These are phyloP conservation scores for Salvelinus alpinus DNA, from an alignment of 2,113 vertebrate genomes.

Conservation along the genomic window DNA sequence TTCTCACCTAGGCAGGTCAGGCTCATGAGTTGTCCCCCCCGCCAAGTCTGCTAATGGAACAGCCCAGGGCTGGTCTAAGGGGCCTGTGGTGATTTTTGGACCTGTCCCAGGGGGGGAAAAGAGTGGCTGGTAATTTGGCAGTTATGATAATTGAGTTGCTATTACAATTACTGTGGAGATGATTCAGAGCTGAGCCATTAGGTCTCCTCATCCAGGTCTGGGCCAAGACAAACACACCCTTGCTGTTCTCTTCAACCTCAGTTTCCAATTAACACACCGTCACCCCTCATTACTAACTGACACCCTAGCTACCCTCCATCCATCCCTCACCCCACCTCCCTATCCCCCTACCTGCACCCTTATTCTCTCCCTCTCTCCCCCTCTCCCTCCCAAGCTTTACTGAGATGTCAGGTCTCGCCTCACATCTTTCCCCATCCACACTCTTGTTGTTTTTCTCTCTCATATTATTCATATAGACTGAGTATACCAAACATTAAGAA, in stretches of 20 bases:
- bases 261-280: slow-evolving; percentile 13
- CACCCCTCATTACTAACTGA: slow-evolving; percentile 3
- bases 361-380: slow-evolving; percentile 1
- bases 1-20: slow-evolving; percentile 13
- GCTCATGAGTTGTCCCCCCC: background rate
- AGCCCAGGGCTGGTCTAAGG: slow-evolving; percentile 15
- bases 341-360: background rate
- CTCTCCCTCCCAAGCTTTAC: background rate
- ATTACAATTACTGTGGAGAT: slow-evolving; percentile 34
- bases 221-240: slow-evolving; percentile 21
- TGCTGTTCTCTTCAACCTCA: background rate
- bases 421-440: too few relatives aligned
- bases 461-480: too few relatives aligned
- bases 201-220: slow-evolving; percentile 9
- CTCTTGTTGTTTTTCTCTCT: too few relatives aligned
- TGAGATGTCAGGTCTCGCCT: too few relatives aligned
- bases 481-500: too few relatives aligned
- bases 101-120: background rate
- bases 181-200: slow-evolving; percentile 31
- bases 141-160: slow-evolving; percentile 48
- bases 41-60: slow-evolving; percentile 15
- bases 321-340: background rate
- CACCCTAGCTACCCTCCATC: background rate
- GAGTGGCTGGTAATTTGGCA: slow-evolving; percentile 39
- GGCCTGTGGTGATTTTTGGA: background rate